Evolutionary conservation across 2,113 vertebrate genomes (phyloP).

Genomic region (chimpanzee (Pan troglodytes)): NHGRI_mPanTro3-v2.1_pri NC_072403.2:16920001-16920500

Average conservation of each 20-base stretch:
- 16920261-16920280: neutral
- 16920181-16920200: neutral
- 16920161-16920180: neutral
- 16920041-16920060: too few relatives aligned
- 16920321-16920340: neutral
- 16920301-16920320: neutral
- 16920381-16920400: neutral
- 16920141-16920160: too few relatives aligned
- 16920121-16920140: too few relatives aligned
- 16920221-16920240: neutral
- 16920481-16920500: accelerated
- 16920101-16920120: too few relatives aligned
- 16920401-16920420: neutral
- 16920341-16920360: neutral
- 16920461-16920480: neutral
- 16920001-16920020: neutral
- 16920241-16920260: neutral
- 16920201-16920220: neutral
- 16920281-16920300: neutral
- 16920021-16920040: too few relatives aligned
- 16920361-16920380: neutral
- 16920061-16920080: too few relatives aligned
- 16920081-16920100: too few relatives aligned
- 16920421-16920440: neutral
- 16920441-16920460: accelerated